phyloP scores from a whole-genome alignment of 1,140 invertebrate species.

The Proales similis region DNA sequence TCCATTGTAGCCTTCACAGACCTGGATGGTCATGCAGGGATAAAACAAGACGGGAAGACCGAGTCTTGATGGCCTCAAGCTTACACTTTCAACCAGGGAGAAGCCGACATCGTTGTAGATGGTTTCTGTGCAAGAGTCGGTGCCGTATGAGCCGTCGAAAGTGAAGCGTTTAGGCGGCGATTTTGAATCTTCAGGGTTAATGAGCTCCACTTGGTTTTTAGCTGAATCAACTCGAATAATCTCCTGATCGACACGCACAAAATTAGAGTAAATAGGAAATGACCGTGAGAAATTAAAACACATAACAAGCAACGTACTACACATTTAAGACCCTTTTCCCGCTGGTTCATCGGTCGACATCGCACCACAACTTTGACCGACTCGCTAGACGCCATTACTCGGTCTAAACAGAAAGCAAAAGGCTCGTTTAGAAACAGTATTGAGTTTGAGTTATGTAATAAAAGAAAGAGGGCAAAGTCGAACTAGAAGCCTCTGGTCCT shows the following conservation, averaged over 20 bases:
- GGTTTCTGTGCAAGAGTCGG: conserved; percentile 60
- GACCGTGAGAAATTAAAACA: background rate
- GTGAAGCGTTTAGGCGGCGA: conserved; percentile 66
- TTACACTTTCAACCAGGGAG: conserved; percentile 61
- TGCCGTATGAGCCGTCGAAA: conserved; percentile 64
- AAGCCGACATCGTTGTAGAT: conserved; percentile 65
- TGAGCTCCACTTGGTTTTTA: conserved; percentile 58
- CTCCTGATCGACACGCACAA: conserved; percentile 54
- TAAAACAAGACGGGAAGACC: conserved; percentile 41
- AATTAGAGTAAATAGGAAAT: conserved; percentile 24
- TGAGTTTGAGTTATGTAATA: background rate
- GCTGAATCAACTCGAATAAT: conserved; percentile 65
- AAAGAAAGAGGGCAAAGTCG: background rate
- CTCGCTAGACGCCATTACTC: conserved; percentile 54
- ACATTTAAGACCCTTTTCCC: conserved; percentile 66
- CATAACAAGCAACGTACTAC: conserved; percentile 55
- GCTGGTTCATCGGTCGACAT: conserved; percentile 77
- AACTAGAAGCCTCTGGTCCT: background rate
- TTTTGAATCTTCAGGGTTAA: conserved; percentile 58
- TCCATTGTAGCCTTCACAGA: conserved; percentile 58
- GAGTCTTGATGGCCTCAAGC: conserved; percentile 18
- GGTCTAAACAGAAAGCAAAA: conserved; percentile 5
- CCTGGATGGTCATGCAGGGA: conserved; percentile 57
- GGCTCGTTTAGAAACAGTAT: background rate
- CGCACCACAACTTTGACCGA: conserved; percentile 80